phyloP scores from a whole-genome alignment of 2,888 invertebrate species.

The Gari tellinella region DNA sequence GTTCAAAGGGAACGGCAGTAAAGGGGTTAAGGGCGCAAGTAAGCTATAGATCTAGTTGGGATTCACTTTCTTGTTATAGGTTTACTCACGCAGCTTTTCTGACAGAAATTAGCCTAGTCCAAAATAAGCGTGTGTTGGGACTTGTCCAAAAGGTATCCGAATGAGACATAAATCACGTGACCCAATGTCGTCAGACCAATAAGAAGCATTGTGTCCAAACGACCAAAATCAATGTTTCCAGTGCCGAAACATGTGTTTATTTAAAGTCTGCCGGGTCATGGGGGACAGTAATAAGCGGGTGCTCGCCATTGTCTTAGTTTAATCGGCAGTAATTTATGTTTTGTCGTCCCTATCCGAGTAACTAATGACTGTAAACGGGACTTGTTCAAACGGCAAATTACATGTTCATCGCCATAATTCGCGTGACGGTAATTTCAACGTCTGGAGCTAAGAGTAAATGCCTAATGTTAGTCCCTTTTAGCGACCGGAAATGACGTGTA shows the following conservation, averaged over 20 bases:
- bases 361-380: slow-evolving; percentile 40
- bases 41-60: too few species aligned
- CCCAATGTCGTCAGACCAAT: too few species aligned
- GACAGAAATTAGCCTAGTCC: too few species aligned
- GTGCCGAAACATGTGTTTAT: slow-evolving; percentile 50
- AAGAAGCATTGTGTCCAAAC: slow-evolving; percentile 14
- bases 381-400: slow-evolving; percentile 45
- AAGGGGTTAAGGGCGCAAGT: too few species aligned
- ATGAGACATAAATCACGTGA: too few species aligned
- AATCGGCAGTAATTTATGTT: slow-evolving; percentile 47
- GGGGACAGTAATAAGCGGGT: slow-evolving; percentile 36
- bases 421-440: slow-evolving; percentile 42
- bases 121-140: too few species aligned
- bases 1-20: too few species aligned
- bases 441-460: slow-evolving; percentile 13
- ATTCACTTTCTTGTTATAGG: too few species aligned
- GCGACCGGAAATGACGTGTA: too few species aligned
- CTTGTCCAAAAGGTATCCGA: too few species aligned
- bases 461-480: background rate
- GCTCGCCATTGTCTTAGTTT: slow-evolving; percentile 43
- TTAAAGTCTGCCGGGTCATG: slow-evolving; percentile 13
- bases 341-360: slow-evolving; percentile 34
- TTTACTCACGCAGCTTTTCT: too few species aligned
- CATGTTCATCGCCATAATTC: slow-evolving; percentile 41
- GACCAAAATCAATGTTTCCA: slow-evolving; percentile 48